Evolutionary conservation across 2,113 vertebrate species (phyloP).

Genomic region (Herpetotheres cachinnans): DNA sequence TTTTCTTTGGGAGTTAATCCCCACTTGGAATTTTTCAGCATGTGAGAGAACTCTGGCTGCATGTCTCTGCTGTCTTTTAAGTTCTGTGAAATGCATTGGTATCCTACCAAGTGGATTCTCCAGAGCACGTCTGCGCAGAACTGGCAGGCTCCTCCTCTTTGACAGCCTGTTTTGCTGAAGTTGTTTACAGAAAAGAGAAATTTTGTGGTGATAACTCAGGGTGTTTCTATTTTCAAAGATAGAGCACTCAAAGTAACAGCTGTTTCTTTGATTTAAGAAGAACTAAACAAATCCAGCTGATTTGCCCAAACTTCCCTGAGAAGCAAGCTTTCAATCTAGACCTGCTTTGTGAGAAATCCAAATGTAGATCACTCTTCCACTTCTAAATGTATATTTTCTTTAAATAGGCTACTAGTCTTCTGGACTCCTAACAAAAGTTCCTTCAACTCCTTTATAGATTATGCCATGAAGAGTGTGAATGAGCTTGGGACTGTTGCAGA

Average conservation of each 20-base stretch:
- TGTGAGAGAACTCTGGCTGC: not conserved
- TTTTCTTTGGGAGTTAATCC: not conserved
- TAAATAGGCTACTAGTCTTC: not conserved
- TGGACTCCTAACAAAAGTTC: conserved; percentile 1
- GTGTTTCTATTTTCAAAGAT: not conserved
- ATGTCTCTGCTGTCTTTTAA: not conserved
- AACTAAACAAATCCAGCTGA: not conserved
- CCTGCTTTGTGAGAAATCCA: not conserved
- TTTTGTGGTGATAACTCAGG: not conserved
- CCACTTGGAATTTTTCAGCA: not conserved
- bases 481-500: not conserved
- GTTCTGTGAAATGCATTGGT: not conserved
- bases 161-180: not conserved
- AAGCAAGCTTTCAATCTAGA: not conserved
- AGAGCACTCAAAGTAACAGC: not conserved
- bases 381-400: conserved; percentile 33
- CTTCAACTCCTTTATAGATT: conserved; percentile 14
- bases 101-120: not conserved
- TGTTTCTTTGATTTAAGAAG: not conserved
- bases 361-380: not conserved
- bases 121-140: not conserved
- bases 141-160: not conserved
- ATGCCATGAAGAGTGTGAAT: conserved; percentile 9
- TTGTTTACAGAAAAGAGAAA: not conserved
- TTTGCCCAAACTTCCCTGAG: not conserved